These are phyloP conservation scores for Pseudopleuronectes americanus DNA, from an alignment of 2,797 vertebrate species.

Conservation along the genomic window DNA sequence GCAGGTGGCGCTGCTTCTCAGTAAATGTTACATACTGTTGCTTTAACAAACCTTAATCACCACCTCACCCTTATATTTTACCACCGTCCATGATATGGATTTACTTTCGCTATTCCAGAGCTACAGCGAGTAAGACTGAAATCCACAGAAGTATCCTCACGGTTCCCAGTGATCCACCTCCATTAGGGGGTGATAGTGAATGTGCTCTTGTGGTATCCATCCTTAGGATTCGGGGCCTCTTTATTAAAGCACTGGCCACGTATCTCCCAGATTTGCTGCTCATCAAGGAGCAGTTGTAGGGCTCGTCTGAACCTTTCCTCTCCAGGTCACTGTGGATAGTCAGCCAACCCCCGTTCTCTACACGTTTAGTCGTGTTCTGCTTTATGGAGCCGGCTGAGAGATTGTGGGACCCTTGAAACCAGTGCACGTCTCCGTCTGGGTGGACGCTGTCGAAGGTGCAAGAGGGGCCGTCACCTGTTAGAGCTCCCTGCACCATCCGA, in stretches of 20 bases:
- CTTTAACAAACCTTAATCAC: constrained; percentile 16
- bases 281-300: constrained; percentile 69
- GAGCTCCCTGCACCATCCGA: accelerated
- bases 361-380: background rate
- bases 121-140: constrained; percentile 25
- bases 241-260: constrained; percentile 38
- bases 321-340: constrained; percentile 49
- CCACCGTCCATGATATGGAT: too few species aligned
- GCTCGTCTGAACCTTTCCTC: accelerated
- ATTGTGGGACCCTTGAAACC: constrained; percentile 51
- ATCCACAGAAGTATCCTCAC: constrained; percentile 21
- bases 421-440: constrained; percentile 71
- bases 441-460: constrained; percentile 71
- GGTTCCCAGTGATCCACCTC: constrained; percentile 2
- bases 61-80: background rate
- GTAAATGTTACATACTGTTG: constrained; percentile 1
- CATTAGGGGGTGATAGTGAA: background rate
- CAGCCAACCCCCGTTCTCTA: constrained; percentile 44
- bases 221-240: accelerated
- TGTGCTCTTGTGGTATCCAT: accelerated
- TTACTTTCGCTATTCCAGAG: constrained; percentile 23
- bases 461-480: accelerated
- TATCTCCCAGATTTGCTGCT: constrained; percentile 46
- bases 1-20: too few species aligned
- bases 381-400: constrained; percentile 20